Base-by-base conservation (phyloP, 2,888 invertebrate species). In the Parapristionchus giblindavisi region DNA sequence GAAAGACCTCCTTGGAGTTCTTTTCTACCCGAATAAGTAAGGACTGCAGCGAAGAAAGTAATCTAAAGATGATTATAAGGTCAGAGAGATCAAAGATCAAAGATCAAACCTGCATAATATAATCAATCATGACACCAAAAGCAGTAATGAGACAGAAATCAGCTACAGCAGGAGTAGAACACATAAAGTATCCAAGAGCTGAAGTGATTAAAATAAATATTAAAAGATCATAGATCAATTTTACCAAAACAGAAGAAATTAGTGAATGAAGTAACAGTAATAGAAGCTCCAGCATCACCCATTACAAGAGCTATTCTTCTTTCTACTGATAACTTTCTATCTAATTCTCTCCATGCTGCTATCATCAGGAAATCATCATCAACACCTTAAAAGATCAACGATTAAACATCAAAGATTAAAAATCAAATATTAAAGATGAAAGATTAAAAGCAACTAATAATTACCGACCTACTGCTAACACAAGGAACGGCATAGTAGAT, bases 241-340 rank as follows among this genome's bases (percentile, higher is more conserved):
- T 70, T 43, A 83, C 84, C 84, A 78, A 87, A 87, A 76, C 87
- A 87, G 77, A 87, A 87, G 78, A 87, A 87, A 79, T 87, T 87
- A 63, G 87, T 87, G 79, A 87, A 82, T 6, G 87, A 87, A 36
- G 87, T 87, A 52, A 87, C 86, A 32, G 87, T 87, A 71, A 87
- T 87, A 2, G 83, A 83, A 21, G 87, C 86, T 0, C 87, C 87
- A 17, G 87, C 87, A 71, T 87, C 87, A 32, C 82, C 85, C 87
- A 87, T 87, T 27, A 87, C 85, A 34, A 84, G 75, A 8, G 84
- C 87, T 76, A 87, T 84, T 58, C 85, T 79, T 63, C 77, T 75
- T 72, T 84, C 83, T 11, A 80, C 77, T 27, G 79, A 77, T 27
- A 76, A 52, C 14, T 79, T 78, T 6, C 83, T 75, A 75, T 87